Base-by-base conservation (phyloP, 2,113 vertebrate species). In the Pluvialis apricaria region DNA sequence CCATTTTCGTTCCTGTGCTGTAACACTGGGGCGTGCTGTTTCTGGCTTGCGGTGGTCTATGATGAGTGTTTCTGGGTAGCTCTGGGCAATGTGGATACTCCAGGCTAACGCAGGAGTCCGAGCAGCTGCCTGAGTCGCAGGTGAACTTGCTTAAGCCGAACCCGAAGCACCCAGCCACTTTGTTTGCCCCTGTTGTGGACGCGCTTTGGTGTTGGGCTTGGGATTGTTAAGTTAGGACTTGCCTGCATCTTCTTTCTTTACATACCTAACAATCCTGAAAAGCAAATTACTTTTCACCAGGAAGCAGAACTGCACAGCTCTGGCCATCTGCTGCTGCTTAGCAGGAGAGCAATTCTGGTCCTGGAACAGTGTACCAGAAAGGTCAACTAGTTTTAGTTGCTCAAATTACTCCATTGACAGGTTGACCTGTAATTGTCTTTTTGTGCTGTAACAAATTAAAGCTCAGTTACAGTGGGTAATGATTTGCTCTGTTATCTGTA, bases 291-390 rank as follows among this genome's bases (percentile, higher is more conserved):
- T 95, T 94, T 93, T 83, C 51, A 45, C 40, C 1, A 1, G 65
- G 82, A 92, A 84, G 94, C 36, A 86, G 70, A 93, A 65, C 32
- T n/a, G 31, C 57, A n/a, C 28, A 38, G 47, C 70, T 85, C 78
- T 88, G 90, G 85, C 95, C 86, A 92, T 97, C 92, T 97, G 89
- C 71, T 97, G 71, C 83, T 82, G 73, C 94, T 87, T 76, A 87
- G 92, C 91, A 73, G 94, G 88, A 72, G 70, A 71, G 72, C 0
- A 0, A 75, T 84, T 75, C 89, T 92, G 66, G 58, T 70, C 6
- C 10, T 94, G 81, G 29, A 92, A 80, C 14, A 79, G 81, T 0
- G 0, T 72, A 73, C 29, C 64, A 66, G 75, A 94, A 95, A 85
- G 95, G 91, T 91, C 95, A 94, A 15, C 66, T 65, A 69, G 58